Evolutionary conservation across 2,797 vertebrate genomes (phyloP), one percentile per base, ranked within the genome.

Genomic region (Thalassophryne amazonica): DNA sequence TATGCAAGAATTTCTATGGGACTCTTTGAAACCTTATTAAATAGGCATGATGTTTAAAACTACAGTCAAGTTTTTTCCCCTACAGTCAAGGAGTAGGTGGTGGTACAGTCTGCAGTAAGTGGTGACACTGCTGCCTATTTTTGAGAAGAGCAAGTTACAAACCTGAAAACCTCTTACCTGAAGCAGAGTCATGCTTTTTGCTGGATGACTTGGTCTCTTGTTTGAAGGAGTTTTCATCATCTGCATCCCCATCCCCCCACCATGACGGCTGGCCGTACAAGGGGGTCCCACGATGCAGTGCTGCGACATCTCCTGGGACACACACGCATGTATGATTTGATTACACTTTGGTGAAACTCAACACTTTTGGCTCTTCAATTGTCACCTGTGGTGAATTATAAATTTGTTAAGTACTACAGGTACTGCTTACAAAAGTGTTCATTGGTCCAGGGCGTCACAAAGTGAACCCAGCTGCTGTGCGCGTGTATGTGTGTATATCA

Each of bases 241-340:
- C 94, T 17, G 93, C 91, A n/a, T 99, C 97, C 27, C 91, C 95
- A 28, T 98, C 96, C 25, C 97, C 96, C 97, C 97, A 99, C 97
- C 97, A 99, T 2, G 97, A 96, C 1, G 97, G 97, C 62, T 99
- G 97, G 2, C 97, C 96, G 19, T 99, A 99, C 34, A 99, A 76
- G 1, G 97, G 97, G 5, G 97, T 99, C 53, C 97, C 95, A 43
- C 97, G 94, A 52, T 94, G 95, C 80, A 96, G 53, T 0, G 95
- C 87, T 60, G 94, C 89, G 57, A 84, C 81, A 78, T 98, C 97
- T 74, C 63, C 73, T 91, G 58, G 38, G 46, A 73, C 5, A 69
- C 13, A 33, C 12, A 45, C 22, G 60, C 38, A 61, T 14, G 40
- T 30, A 45, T 48, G 14, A 33, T 19, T 29, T 29, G 17, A 22